Percentiles rank a stretch among this genome's conserved stretches.
phyloP scores from a whole-genome alignment of 2,113 vertebrate genomes.

The Hyperopisus bebe region DNA sequence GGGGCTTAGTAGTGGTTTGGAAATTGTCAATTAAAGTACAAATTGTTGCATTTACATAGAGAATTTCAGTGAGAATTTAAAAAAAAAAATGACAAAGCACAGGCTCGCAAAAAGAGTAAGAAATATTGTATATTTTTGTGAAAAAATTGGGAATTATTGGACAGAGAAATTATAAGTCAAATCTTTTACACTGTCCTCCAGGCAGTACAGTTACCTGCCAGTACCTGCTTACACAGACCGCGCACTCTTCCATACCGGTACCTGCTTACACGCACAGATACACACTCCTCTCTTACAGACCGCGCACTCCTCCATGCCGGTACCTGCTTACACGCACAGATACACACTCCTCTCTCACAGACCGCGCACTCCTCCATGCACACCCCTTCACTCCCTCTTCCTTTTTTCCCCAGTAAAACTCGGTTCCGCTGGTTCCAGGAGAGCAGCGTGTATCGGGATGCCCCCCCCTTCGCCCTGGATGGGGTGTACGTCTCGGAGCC shows the following conservation, averaged over 20 bases:
- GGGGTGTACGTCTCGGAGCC: constrained; percentile 94
- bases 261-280: neutral
- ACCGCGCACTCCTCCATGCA: neutral
- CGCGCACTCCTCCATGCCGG: neutral
- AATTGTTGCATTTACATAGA: neutral
- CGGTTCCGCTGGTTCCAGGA: constrained; percentile 98
- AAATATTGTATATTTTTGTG: neutral
- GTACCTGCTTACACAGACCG: neutral
- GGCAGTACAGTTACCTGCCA: neutral
- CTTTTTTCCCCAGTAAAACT: constrained; percentile 74
- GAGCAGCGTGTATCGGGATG: constrained; percentile 77
- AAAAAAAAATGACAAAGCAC: neutral
- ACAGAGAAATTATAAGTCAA: neutral
- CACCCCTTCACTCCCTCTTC: neutral
- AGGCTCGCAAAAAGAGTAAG: neutral
- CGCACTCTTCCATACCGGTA: neutral
- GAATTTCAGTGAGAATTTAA: neutral
- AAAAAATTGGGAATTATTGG: neutral
- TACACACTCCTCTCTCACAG: neutral
- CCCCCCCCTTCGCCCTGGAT: constrained; percentile 81
- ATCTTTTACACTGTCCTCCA: neutral
- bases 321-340: neutral
- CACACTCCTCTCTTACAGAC: neutral
- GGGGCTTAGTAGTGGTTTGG: neutral
- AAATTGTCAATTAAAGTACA: neutral